Evolutionary conservation across 2,797 vertebrate species (phyloP).

Genomic region (Myotis myotis): DNA sequence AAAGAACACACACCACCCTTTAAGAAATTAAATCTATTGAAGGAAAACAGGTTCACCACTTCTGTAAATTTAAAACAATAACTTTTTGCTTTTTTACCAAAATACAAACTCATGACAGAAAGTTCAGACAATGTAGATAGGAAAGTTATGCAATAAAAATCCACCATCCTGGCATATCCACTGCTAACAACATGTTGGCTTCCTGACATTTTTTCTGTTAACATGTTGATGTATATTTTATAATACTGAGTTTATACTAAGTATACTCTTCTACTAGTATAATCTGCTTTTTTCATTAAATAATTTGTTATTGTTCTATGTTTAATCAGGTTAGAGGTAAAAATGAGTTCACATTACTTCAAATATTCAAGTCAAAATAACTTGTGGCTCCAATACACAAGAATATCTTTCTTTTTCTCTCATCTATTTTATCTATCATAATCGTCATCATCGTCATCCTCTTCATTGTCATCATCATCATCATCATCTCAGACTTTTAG

Average conservation of each 20-base stretch:
- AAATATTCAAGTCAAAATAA: not conserved
- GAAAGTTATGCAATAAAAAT: not conserved
- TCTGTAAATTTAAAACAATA: constrained; percentile 31
- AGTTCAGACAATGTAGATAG: not conserved
- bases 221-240: not conserved
- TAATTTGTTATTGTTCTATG: not conserved
- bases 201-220: not conserved
- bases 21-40: not conserved
- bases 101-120: constrained; percentile 7
- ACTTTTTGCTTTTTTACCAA: not conserved
- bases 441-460: too few relatives aligned
- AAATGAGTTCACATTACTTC: constrained; percentile 19
- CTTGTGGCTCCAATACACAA: not conserved
- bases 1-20: not conserved
- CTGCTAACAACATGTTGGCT: not conserved
- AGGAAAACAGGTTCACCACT: not conserved
- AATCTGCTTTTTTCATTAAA: not conserved
- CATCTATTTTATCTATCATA: not conserved
- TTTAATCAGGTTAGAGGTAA: not conserved
- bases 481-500: not conserved
- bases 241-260: not conserved
- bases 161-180: not conserved
- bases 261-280: not conserved
- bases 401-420: not conserved
- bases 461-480: not conserved